A percentile compares a stretch with the other conserved stretches of the same genome.
Evolutionary conservation across 2,113 vertebrate genomes (phyloP).

Genomic region (Larimichthys crocea): DNA sequence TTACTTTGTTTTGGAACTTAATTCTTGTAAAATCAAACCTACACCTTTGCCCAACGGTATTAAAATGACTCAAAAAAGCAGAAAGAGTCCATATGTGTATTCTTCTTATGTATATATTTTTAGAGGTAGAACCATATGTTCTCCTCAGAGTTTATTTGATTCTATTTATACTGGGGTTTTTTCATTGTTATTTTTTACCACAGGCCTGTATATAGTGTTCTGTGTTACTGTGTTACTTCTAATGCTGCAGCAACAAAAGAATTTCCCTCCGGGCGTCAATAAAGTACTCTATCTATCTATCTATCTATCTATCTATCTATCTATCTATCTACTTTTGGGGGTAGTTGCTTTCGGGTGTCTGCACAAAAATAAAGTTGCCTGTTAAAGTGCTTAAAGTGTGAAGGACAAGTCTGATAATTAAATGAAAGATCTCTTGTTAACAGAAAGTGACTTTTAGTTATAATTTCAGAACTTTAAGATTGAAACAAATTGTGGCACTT

Average conservation of each 20-base stretch:
- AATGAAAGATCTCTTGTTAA: slow-evolving; percentile 17
- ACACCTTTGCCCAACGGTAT: background rate
- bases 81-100: background rate
- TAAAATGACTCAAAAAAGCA: background rate
- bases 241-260: too few species aligned
- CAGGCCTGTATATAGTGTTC: too few species aligned
- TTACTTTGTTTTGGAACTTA: background rate
- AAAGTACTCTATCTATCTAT: too few species aligned
- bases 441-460: slow-evolving; percentile 14
- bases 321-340: too few species aligned
- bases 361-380: background rate
- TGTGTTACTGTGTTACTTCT: too few species aligned
- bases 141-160: too few species aligned
- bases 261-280: too few species aligned
- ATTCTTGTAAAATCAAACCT: background rate
- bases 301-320: too few species aligned
- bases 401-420: slow-evolving; percentile 27
- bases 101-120: too few species aligned
- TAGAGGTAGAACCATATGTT: too few species aligned
- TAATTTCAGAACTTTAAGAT: slow-evolving; percentile 35
- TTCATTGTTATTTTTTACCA: too few species aligned
- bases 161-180: too few species aligned
- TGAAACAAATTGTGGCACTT: slow-evolving; percentile 28
- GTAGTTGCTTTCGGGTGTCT: background rate
- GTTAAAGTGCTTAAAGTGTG: background rate